phyloP scores from a whole-genome alignment of 2,888 invertebrate species.

The Archips crataeganus region DNA sequence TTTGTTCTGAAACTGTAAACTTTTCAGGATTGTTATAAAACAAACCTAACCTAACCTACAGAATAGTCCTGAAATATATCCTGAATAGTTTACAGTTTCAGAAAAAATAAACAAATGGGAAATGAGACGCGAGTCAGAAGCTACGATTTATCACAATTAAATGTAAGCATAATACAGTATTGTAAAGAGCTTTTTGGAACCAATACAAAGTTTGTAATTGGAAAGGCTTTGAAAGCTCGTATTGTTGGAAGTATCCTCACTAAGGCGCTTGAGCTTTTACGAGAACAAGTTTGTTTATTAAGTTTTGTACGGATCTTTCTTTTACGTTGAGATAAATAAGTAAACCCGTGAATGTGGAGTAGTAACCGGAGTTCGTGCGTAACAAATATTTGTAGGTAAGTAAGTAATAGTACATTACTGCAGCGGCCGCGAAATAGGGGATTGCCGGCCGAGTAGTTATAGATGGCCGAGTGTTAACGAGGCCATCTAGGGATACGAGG shows the following conservation, averaged over 20 bases:
- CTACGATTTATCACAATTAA: constrained; percentile 27
- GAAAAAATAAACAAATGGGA: no score
- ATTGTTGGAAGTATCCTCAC: constrained; percentile 13
- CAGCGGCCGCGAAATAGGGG: no score
- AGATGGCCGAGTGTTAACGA: no score
- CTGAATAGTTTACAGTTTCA: no score
- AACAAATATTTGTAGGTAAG: neutral
- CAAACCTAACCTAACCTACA: no score
- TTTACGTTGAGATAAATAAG: constrained; percentile 7
- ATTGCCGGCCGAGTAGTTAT: no score
- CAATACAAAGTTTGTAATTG: constrained; percentile 32
- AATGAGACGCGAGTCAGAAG: no score
- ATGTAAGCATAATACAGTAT: constrained; percentile 21
- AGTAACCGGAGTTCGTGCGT: constrained; percentile 2
- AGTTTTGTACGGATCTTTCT: constrained; percentile 6
- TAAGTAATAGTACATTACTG: no score
- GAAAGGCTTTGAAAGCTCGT: constrained; percentile 23
- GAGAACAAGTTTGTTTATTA: constrained; percentile 10
- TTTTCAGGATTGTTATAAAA: no score
- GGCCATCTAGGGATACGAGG: no score
- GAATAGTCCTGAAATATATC: no score
- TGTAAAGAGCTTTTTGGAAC: constrained; percentile 22
- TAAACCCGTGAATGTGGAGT: neutral
- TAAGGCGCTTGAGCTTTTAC: constrained; percentile 15
- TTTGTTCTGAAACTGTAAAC: no score